Base-by-base conservation (phyloP, 2,888 invertebrate genomes). In the Eucera pruinosa region DNA sequence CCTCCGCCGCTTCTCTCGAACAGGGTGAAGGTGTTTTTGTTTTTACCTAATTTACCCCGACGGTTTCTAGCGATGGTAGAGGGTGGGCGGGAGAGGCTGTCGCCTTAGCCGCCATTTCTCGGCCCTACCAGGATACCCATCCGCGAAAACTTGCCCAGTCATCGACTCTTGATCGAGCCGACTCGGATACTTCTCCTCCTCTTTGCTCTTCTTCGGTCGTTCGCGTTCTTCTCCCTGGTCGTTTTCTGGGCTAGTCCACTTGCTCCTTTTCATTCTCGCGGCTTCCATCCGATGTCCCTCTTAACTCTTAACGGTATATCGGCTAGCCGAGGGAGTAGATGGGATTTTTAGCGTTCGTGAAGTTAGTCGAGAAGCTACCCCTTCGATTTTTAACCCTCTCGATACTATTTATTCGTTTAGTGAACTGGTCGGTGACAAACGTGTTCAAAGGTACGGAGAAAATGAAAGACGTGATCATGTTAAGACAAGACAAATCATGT, bases 121-220 rank as follows among this genome's bases (percentile, higher is more conserved):
- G 80, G 81, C 77, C 83, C 82, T 75, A 69, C 79, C 75, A 71
- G 81, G 78, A 86, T 86, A 83, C 86, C 73, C 81, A 78, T 83
- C 86, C 64, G 78, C 78, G 82, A 72, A 86, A 90, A 89, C 69
- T 87, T 90, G 90, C 87, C 88, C 82, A 90, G 90, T 90, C 90
- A 90, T 90, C 86, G 90, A 86, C 85, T 85, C 90, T 89, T 90
- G 90, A 90, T 90, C 91, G 88, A 90, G 89, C 90, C 90, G 89
- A 89, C 90, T 83, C 77, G 86, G 86, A 87, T 86, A 81, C 86
- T 54, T 80, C 65, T 75, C 67, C 80, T 61, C 27, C 62, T 61
- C 58, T 25, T 45, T 48, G 36, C 1, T 58, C 55, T 62, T 36
- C 36, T 36, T 36, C 9, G 2, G 9, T 36, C 69, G 33, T 45